Conservation (phyloP, 2,888 invertebrate species). For the Drosophila heteroneura region DNA sequence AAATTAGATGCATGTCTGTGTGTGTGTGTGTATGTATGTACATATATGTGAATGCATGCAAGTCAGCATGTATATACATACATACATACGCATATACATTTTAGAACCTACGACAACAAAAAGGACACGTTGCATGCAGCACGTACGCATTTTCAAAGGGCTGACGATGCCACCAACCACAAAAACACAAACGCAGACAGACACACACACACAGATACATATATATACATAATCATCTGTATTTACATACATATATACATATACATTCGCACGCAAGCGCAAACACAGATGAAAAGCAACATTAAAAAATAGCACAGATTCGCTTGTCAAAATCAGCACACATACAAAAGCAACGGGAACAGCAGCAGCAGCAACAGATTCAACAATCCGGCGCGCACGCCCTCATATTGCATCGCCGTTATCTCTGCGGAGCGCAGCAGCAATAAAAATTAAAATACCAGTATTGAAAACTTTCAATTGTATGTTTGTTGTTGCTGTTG, state of each 20-base stretch:
- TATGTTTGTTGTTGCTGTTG: conserved; percentile 23
- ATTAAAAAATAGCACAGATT: conserved; percentile 14
- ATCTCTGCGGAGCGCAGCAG: conserved; percentile 19
- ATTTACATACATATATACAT: not conserved
- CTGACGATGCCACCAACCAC: conserved; percentile 30
- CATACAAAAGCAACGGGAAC: conserved; percentile 42
- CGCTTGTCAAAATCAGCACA: conserved; percentile 63
- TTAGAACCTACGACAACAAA: conserved; percentile 59
- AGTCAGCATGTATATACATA: not conserved
- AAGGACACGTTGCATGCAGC: conserved; percentile 38
- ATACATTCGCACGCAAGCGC: conserved; percentile 8
- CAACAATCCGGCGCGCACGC: conserved; percentile 20
- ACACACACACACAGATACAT: not conserved
- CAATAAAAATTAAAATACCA: conserved; percentile 36
- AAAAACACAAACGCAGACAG: conserved; percentile 6
- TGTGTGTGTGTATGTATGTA: not conserved
- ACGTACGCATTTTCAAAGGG: conserved; percentile 56
- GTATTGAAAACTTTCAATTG: conserved; percentile 13
- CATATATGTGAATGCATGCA: not conserved
- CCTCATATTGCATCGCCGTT: conserved; percentile 23
- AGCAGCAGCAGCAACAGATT: conserved; percentile 5
- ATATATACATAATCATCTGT: conserved; percentile 6
- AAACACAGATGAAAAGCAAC: conserved; percentile 14
- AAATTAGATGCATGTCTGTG: conserved; percentile 8
- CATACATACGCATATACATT: not conserved